Evolutionary conservation across 2,888 invertebrate species (phyloP).

Genomic region (Euzophera pinguis): DNA sequence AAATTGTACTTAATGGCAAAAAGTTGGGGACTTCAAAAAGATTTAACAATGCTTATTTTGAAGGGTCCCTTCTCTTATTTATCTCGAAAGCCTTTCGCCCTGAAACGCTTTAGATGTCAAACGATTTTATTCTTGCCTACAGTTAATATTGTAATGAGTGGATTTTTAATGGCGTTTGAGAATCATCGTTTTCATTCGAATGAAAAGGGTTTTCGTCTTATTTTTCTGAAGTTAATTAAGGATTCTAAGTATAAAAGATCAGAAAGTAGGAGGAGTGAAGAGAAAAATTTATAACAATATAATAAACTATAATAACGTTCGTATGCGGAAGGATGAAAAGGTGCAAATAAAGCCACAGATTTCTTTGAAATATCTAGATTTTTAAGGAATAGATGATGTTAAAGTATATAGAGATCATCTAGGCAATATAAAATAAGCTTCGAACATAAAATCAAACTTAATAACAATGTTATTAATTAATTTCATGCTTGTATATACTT

Average conservation of each 20-base stretch:
- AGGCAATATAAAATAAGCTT: too few species aligned
- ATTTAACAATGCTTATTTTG: conserved; percentile 77
- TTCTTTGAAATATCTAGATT: too few species aligned
- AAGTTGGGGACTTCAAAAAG: conserved; percentile 72
- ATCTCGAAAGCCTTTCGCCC: conserved; percentile 48
- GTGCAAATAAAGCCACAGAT: too few species aligned
- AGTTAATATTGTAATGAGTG: conserved; percentile 14
- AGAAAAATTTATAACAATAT: too few species aligned
- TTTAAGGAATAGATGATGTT: too few species aligned
- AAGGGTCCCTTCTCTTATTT: conserved; percentile 57
- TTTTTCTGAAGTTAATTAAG: conserved; percentile 1
- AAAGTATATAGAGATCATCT: too few species aligned
- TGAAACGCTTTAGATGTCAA: conserved; percentile 28
- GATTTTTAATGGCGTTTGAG: conserved; percentile 7
- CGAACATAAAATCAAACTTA: too few species aligned
- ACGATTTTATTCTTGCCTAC: conserved; percentile 13
- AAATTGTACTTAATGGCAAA: conserved; percentile 72
- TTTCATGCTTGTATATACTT: too few species aligned
- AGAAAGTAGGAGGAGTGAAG: too few species aligned
- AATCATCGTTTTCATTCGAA: background rate
- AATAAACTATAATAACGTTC: too few species aligned
- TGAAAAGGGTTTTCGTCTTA: background rate
- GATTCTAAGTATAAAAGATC: background rate
- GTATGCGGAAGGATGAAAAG: too few species aligned
- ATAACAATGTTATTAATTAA: too few species aligned